Percentiles rank a stretch among this genome's conserved stretches.
Evolutionary conservation across 2,888 invertebrate species (phyloP).

Genomic region (Drosophila algonquin): DNA sequence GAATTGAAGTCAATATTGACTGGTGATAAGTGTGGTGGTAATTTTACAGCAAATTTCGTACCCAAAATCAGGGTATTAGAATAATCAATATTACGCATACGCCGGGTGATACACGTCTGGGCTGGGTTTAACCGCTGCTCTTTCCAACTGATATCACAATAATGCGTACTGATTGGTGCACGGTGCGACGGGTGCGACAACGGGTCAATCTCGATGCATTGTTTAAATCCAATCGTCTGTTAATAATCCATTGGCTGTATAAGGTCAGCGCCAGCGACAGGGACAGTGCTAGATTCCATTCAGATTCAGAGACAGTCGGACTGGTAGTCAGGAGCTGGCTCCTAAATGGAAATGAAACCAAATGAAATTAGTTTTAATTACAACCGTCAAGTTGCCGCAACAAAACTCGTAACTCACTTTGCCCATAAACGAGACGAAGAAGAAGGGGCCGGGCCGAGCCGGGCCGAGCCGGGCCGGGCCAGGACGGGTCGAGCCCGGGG

Average conservation of each 20-base stretch:
- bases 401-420: conserved; percentile 75
- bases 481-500: not conserved
- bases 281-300: conserved; percentile 9
- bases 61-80: conserved; percentile 24
- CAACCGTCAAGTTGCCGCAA: conserved; percentile 75
- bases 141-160: conserved; percentile 51
- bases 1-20: conserved; percentile 46
- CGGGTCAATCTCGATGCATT: conserved; percentile 51
- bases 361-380: conserved; percentile 79
- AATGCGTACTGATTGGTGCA: conserved; percentile 19
- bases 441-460: too few relatives aligned
- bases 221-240: conserved; percentile 61
- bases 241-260: conserved; percentile 56
- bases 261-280: not conserved
- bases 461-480: too few relatives aligned
- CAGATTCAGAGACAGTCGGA: too few relatives aligned
- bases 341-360: conserved; percentile 66
- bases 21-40: conserved; percentile 45
- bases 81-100: conserved; percentile 58
- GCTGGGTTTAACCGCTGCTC: conserved; percentile 7
- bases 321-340: conserved; percentile 1
- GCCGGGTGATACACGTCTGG: not conserved
- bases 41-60: conserved; percentile 51
- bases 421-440: conserved; percentile 59
- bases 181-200: conserved; percentile 10